Evolutionary conservation across 2,113 vertebrate genomes (phyloP).

Genomic region (Lutjanus erythropterus): DNA sequence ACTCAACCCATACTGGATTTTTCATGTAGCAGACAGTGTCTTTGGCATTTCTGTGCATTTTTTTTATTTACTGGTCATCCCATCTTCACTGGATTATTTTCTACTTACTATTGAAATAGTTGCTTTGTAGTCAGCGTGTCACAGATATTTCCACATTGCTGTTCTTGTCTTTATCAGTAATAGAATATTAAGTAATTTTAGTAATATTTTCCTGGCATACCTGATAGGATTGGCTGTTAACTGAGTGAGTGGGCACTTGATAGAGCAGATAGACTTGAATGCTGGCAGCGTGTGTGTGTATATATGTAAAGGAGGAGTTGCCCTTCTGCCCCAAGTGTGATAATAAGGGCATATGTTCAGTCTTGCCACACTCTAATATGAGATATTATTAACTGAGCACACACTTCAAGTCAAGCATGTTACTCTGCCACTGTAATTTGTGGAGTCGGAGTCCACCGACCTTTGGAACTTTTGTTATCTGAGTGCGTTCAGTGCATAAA

Average conservation of each 20-base stretch:
- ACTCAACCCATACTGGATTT: too few relatives aligned
- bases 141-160: not conserved
- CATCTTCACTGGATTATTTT: not conserved
- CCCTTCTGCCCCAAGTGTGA: conserved; percentile 23
- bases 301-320: conserved; percentile 26
- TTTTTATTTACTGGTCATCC: not conserved
- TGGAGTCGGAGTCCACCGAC: not conserved
- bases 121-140: not conserved
- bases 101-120: not conserved
- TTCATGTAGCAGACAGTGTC: not conserved
- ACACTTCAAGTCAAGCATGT: conserved; percentile 13
- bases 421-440: conserved; percentile 18
- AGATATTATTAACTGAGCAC: conserved; percentile 34
- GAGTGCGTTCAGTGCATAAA: conserved; percentile 10
- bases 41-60: not conserved
- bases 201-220: not conserved
- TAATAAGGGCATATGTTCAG: conserved; percentile 37
- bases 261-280: not conserved
- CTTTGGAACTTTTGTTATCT: conserved; percentile 10
- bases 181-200: not conserved
- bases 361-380: conserved; percentile 9
- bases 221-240: not conserved
- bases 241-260: not conserved
- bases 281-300: not conserved
- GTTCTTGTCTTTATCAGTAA: not conserved